A percentile compares a stretch with the other conserved stretches of the same genome.
phyloP scores from a whole-genome alignment of 2,888 invertebrate genomes.

The Drosophila nigritarsus region DNA sequence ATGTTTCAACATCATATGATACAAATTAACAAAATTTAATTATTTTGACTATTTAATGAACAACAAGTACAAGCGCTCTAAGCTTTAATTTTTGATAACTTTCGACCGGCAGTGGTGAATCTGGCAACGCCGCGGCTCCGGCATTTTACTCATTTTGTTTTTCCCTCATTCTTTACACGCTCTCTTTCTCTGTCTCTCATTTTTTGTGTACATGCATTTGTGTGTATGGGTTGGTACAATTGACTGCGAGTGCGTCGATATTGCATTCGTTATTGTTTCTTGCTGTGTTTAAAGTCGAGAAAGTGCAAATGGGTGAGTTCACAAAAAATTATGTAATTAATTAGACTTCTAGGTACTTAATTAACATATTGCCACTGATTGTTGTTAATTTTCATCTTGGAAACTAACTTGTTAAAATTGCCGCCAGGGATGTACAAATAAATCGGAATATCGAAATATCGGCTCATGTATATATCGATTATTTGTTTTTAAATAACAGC shows the following conservation, averaged over 20 bases:
- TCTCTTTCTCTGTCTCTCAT: slow-evolving; percentile 38
- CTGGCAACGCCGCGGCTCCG: slow-evolving; percentile 52
- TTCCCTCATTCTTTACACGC: slow-evolving; percentile 47
- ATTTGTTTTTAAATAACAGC: neutral
- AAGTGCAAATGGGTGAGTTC: slow-evolving; percentile 40
- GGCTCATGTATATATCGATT: slow-evolving; percentile 11
- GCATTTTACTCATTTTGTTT: slow-evolving; percentile 59
- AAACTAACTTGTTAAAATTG: neutral
- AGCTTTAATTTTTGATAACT: neutral
- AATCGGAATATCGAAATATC: slow-evolving; percentile 16
- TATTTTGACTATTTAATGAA: neutral
- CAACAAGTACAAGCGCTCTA: neutral
- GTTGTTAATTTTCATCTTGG: neutral
- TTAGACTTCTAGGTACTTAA: neutral
- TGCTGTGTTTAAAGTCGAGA: slow-evolving; percentile 7
- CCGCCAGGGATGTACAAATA: slow-evolving; percentile 31
- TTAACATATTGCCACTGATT: neutral
- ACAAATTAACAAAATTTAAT: neutral
- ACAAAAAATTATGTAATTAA: slow-evolving; percentile 9
- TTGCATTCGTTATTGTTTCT: slow-evolving; percentile 42
- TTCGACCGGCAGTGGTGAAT: slow-evolving; percentile 18
- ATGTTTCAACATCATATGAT: neutral
- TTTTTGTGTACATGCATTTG: slow-evolving; percentile 58
- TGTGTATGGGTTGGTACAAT: slow-evolving; percentile 49
- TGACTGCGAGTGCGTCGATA: slow-evolving; percentile 57